Conservation (phyloP, 30 jellyfish, hydroid and myxozoan genomes). For the Rhopilema esculentum region DNA sequence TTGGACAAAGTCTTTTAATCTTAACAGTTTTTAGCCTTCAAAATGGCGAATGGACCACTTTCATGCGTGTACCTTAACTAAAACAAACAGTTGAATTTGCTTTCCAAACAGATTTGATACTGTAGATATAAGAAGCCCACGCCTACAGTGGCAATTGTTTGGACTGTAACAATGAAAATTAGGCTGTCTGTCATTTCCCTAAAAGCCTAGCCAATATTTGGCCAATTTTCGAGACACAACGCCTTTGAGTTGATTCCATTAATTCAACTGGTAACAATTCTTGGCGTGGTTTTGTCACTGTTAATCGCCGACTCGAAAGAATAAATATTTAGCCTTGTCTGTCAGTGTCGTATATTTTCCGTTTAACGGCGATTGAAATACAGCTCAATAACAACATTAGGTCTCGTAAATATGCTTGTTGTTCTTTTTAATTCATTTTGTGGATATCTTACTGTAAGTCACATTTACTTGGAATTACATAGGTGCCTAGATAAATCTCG, state of each 20-base stretch:
- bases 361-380: background rate
- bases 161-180: constrained; percentile 20
- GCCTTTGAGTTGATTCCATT: background rate
- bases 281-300: background rate
- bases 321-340: constrained; percentile 29
- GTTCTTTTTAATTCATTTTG: no score
- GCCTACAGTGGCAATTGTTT: constrained; percentile 43
- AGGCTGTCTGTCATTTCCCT: constrained; percentile 9
- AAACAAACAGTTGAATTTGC: constrained; percentile 17
- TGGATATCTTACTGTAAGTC: no score
- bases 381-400: background rate
- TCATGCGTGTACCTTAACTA: constrained; percentile 11
- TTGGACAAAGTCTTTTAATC: no score
- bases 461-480: no score
- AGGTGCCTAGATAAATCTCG: no score
- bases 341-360: background rate
- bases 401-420: no score
- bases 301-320: constrained; percentile 21
- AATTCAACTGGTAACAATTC: background rate
- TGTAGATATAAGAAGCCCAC: constrained; percentile 33
- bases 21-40: background rate
- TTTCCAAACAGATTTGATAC: constrained; percentile 35
- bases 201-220: constrained; percentile 62
- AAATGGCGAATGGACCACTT: background rate
- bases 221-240: constrained; percentile 3